Conservation (phyloP, 2,797 vertebrate species). For the Peromyscus aztecus region DNA sequence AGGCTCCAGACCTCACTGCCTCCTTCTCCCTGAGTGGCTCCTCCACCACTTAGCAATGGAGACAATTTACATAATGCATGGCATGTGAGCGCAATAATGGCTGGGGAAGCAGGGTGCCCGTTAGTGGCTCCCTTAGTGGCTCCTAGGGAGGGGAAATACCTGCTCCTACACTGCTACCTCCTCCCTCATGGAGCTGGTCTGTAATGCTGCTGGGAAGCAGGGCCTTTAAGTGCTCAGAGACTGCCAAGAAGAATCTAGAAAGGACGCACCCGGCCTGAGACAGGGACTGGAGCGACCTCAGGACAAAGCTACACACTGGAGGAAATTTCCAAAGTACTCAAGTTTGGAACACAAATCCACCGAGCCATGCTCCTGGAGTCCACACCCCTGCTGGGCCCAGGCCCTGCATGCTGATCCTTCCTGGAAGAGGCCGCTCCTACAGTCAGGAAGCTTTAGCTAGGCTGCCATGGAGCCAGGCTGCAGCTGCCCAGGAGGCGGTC, state of each 20-base stretch:
- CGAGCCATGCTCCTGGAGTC: neutral
- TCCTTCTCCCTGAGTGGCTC: slow-evolving; percentile 36
- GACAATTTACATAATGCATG: slow-evolving; percentile 82
- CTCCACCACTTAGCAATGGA: slow-evolving; percentile 76
- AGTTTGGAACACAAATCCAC: slow-evolving; percentile 41
- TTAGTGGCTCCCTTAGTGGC: slow-evolving; percentile 51
- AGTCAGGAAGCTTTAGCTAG: neutral
- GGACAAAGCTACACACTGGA: neutral
- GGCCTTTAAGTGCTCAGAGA: slow-evolving; percentile 56
- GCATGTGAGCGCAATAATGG: slow-evolving; percentile 66
- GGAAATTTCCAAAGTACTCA: slow-evolving; percentile 58
- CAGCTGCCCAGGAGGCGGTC: slow-evolving; percentile 82
- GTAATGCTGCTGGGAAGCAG: slow-evolving; percentile 51
- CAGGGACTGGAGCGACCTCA: slow-evolving; percentile 48
- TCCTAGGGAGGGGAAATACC: slow-evolving; percentile 66
- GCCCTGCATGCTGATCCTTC: slow-evolving; percentile 15
- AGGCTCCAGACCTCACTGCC: slow-evolving; percentile 45
- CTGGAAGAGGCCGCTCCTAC: neutral
- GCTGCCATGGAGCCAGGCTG: slow-evolving; percentile 62
- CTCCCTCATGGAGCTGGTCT: neutral
- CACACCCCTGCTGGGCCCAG: neutral
- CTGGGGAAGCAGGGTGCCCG: slow-evolving; percentile 72
- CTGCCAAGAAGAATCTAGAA: slow-evolving; percentile 57
- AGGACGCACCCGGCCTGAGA: slow-evolving; percentile 37
- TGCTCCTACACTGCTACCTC: slow-evolving; percentile 36